Conservation (phyloP, 2,888 invertebrate genomes). For the Minunthozetes semirufus region DNA sequence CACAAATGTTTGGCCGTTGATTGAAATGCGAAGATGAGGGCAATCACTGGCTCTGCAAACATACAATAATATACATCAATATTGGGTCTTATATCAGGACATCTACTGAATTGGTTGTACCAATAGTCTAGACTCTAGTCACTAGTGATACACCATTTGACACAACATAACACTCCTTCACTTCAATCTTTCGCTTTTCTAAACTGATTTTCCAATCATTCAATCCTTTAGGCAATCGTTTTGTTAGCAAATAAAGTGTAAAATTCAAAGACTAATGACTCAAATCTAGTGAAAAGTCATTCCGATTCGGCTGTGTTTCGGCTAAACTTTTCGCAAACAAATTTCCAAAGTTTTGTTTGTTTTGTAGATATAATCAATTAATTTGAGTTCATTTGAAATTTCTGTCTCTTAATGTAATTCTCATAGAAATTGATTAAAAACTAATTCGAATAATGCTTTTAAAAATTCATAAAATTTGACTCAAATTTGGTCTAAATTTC, state of each 20-base stretch:
- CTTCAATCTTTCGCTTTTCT: neutral
- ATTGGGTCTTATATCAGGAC: neutral
- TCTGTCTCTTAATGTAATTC: too few species aligned
- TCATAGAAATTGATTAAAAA: too few species aligned
- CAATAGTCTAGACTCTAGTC: neutral
- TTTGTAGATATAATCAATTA: too few species aligned
- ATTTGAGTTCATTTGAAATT: too few species aligned
- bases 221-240: neutral
- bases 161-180: neutral
- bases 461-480: too few species aligned
- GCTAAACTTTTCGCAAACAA: neutral
- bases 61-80: neutral
- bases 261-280: neutral
- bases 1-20: neutral
- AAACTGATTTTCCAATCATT: neutral
- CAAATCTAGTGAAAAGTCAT: neutral
- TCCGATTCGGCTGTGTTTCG: neutral
- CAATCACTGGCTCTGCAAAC: slow-evolving; percentile 6
- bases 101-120: neutral
- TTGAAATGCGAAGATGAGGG: neutral
- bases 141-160: neutral
- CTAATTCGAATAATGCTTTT: too few species aligned
- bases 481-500: too few species aligned
- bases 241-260: neutral
- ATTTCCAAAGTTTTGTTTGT: neutral